Evolutionary conservation across 2,888 invertebrate genomes (phyloP).

Genomic region (Sinohyriopsis cumingii): DNA sequence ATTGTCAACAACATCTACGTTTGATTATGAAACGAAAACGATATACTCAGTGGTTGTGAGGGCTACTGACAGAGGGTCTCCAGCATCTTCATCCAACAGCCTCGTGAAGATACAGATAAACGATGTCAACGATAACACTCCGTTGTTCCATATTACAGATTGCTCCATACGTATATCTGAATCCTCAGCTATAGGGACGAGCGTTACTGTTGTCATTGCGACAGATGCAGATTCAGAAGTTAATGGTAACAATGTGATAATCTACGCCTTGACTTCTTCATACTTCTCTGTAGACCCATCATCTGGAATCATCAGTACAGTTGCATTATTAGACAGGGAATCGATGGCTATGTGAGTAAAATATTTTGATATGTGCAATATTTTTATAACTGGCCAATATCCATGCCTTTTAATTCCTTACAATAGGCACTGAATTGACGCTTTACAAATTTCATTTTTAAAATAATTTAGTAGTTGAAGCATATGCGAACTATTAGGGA

Average conservation of each 20-base stretch:
- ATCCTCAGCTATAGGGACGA: conserved; percentile 1
- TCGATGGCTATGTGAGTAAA: too few species aligned
- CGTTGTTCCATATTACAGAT: conserved; percentile 17
- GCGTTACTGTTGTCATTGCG: conserved; percentile 1
- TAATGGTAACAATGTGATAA: conserved; percentile 1
- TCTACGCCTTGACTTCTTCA: too few species aligned
- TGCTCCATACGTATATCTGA: conserved; percentile 3
- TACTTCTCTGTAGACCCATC: too few species aligned
- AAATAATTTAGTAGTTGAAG: too few species aligned
- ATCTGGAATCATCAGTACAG: too few species aligned
- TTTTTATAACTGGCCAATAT: too few species aligned
- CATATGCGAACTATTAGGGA: too few species aligned
- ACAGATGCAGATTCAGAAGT: conserved; percentile 2
- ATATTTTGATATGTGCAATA: too few species aligned
- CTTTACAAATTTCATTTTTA: too few species aligned
- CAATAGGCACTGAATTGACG: too few species aligned
- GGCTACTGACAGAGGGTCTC: conserved; percentile 44
- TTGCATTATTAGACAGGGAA: too few species aligned
- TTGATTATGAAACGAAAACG: conserved; percentile 53
- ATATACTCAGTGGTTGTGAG: conserved; percentile 35
- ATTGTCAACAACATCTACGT: conserved; percentile 21
- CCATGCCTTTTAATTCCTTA: too few species aligned
- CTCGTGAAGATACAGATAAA: conserved; percentile 31
- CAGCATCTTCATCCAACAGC: conserved; percentile 15
- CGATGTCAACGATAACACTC: conserved; percentile 48